Base-by-base conservation (phyloP, 2,888 invertebrate genomes). In the Gibbula magus region DNA sequence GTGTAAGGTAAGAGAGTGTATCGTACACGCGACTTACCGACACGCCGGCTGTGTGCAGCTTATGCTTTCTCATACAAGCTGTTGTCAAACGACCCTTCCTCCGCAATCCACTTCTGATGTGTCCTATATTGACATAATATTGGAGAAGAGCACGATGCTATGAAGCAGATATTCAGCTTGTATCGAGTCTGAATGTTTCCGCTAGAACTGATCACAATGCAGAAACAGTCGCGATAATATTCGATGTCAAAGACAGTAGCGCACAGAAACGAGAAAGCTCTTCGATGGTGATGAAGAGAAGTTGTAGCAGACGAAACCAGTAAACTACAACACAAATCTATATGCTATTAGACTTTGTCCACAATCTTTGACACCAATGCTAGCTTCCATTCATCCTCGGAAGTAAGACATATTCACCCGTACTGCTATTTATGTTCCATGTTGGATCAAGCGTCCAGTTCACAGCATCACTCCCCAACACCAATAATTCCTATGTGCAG, bases 241-340 rank as follows among this genome's bases (percentile, higher is more conserved):
- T 61, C 61, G 61, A 61, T 61, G 61, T 61, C 61, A 61, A 61
- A 61, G 29, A 61, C 61, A 25, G 29, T 61, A 61, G 25, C 7
- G 61, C 29, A 61, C 25, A 25, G 45, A 4, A 45, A 4, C 25
- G 18, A 29, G 61, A 61, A 25, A 29, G 61, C 25, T 61, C 25
- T 61, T 61, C 61, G 29, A 61, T 45, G 45, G 45, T 45, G 45
- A 45, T 45, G 45, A 61, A 45, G 45, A 45, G 29, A 29, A 25
- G 61, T 29, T 25, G 61, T 61, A 61, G 61, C 61, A 61, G 61
- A 61, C 61, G 61, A 61, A 61, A 61, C 61, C 29, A 61, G 61
- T 61, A 61, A 61, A 61, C 61, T 61, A 61, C 61, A 61, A 61
- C 61, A 61, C 29, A 22, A 29, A 61, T 61, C 61, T 61, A 61